Evolutionary conservation across 2,797 vertebrate genomes (phyloP).

Genomic region (Semaprochilodus insignis): DNA sequence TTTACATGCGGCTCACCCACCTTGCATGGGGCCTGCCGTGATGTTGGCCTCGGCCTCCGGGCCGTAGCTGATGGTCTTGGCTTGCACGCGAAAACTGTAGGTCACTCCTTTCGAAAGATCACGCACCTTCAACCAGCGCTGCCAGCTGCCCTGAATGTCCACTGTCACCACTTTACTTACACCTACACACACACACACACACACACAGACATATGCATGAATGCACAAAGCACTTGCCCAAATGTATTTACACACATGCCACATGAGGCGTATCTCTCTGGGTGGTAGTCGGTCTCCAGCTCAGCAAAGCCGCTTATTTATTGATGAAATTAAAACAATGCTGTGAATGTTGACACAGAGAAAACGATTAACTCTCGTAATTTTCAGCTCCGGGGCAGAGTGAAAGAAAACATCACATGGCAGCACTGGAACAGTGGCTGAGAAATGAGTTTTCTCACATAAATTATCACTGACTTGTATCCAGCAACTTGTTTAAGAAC

Average conservation of each 20-base stretch:
- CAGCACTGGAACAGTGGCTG: slow-evolving; percentile 28
- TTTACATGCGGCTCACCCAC: slow-evolving; percentile 69
- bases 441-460: slow-evolving; percentile 29
- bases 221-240: background rate
- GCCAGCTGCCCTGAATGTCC: slow-evolving; percentile 92
- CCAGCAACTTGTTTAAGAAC: slow-evolving; percentile 21
- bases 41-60: slow-evolving; percentile 87
- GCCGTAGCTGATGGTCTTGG: slow-evolving; percentile 89
- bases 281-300: slow-evolving; percentile 5
- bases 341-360: slow-evolving; percentile 42
- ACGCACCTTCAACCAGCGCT: slow-evolving; percentile 92
- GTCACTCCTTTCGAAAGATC: slow-evolving; percentile 89
- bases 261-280: slow-evolving; percentile 13
- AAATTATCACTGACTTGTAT: slow-evolving; percentile 30
- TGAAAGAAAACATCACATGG: slow-evolving; percentile 24
- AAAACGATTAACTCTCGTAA: slow-evolving; percentile 31
- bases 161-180: slow-evolving; percentile 96
- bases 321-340: slow-evolving; percentile 39
- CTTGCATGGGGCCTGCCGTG: slow-evolving; percentile 89
- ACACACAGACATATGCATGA: slow-evolving; percentile 29
- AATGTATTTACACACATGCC: background rate
- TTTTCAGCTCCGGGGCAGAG: slow-evolving; percentile 42
- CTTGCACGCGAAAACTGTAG: slow-evolving; percentile 91
- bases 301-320: slow-evolving; percentile 28
- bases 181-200: slow-evolving; percentile 72